Evolutionary conservation across 2,888 invertebrate species (phyloP).

Genomic region (Empis stercorea): DNA sequence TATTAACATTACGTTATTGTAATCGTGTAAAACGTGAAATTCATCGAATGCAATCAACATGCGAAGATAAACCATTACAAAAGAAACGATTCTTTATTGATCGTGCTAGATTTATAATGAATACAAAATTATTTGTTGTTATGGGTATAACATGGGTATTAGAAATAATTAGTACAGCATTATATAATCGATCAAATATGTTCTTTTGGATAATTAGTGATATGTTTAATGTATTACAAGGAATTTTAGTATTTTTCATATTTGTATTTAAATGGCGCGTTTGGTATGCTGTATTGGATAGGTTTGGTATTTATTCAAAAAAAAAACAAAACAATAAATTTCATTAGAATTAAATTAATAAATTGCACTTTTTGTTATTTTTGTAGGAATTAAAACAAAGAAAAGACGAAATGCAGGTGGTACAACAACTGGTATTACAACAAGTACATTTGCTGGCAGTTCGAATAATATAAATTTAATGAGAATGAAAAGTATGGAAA

Average conservation of each 20-base stretch:
- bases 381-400: background rate
- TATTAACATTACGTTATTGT: constrained; percentile 55
- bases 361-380: background rate
- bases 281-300: constrained; percentile 43
- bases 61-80: constrained; percentile 44
- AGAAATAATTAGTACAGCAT: constrained; percentile 48
- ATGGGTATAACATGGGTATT: constrained; percentile 67
- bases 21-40: constrained; percentile 63
- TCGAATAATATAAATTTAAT: constrained; percentile 18
- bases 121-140: constrained; percentile 60
- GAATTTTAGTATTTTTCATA: constrained; percentile 59
- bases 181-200: constrained; percentile 40
- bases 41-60: constrained; percentile 50
- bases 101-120: constrained; percentile 56
- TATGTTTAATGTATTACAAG: constrained; percentile 55
- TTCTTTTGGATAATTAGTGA: constrained; percentile 43
- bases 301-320: constrained; percentile 36
- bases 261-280: constrained; percentile 57
- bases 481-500: constrained; percentile 18
- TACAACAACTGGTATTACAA: background rate
- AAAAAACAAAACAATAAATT: too few relatives aligned
- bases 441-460: background rate
- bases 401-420: background rate
- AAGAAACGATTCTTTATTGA: constrained; percentile 51
- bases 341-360: too few relatives aligned